These are phyloP conservation scores for Timema podura DNA, from an alignment of 2,888 invertebrate species.

Conservation along the genomic window DNA sequence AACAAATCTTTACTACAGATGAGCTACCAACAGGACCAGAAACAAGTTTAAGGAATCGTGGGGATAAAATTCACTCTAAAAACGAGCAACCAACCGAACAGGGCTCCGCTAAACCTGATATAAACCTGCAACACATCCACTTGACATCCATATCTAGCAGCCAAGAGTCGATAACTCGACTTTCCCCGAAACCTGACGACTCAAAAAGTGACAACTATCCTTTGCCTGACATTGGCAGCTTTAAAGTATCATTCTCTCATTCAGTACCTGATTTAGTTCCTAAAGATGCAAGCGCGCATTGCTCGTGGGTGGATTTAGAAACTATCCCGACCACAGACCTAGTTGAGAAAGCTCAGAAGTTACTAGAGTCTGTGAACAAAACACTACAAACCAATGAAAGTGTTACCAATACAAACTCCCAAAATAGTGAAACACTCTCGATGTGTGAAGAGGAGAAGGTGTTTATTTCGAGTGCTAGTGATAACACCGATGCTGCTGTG, in stretches of 20 bases:
- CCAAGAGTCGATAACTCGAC: background rate
- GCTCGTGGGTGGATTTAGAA: conserved; percentile 28
- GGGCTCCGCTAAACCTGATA: background rate
- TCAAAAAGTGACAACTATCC: background rate
- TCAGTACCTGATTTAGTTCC: conserved; percentile 13
- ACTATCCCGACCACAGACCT: conserved; percentile 40
- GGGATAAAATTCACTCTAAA: background rate
- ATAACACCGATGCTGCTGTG: background rate
- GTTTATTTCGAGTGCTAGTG: too few species aligned
- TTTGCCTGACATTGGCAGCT: conserved; percentile 14
- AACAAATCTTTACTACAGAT: background rate
- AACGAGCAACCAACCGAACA: background rate
- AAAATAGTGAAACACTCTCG: too few species aligned
- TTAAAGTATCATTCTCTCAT: background rate
- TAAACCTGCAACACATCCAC: background rate
- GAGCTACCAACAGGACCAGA: too few species aligned
- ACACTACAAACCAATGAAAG: conserved; percentile 46
- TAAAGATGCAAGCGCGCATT: background rate
- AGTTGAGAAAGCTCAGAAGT: conserved; percentile 45
- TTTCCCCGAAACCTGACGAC: background rate
- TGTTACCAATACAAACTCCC: conserved; percentile 12
- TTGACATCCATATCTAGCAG: background rate
- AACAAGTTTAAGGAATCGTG: background rate
- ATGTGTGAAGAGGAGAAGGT: background rate
- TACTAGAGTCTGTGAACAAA: conserved; percentile 46